These are phyloP conservation scores for Megalurothrips usitatus DNA, from an alignment of 2,888 invertebrate genomes.

Conservation along the genomic window DNA sequence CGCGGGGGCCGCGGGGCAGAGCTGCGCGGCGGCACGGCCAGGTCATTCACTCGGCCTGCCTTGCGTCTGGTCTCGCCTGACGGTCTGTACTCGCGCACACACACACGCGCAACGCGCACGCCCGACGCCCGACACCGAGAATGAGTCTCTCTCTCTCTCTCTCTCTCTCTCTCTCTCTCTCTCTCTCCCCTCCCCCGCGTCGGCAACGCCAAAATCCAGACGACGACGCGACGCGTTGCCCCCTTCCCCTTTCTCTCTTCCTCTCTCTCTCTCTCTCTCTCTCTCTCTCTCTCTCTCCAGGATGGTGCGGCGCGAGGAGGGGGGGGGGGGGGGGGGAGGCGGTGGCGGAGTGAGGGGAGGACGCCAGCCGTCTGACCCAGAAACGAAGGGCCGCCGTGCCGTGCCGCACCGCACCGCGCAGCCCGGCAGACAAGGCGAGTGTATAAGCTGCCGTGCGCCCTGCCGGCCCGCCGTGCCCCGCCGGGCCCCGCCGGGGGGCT, in stretches of 20 bases:
- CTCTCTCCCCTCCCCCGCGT: too few relatives aligned
- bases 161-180: too few relatives aligned
- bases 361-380: conserved; percentile 23
- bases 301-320: neutral
- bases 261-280: neutral
- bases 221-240: neutral
- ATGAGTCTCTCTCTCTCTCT: too few relatives aligned
- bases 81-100: too few relatives aligned
- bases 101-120: too few relatives aligned
- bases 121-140: too few relatives aligned
- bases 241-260: neutral
- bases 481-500: neutral
- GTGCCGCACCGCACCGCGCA: neutral
- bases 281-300: neutral
- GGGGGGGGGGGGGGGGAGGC: neutral
- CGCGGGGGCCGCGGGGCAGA: too few relatives aligned
- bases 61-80: too few relatives aligned
- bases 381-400: neutral
- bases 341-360: neutral
- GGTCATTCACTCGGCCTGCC: too few relatives aligned
- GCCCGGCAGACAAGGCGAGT: neutral
- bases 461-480: neutral
- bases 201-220: neutral
- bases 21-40: too few relatives aligned
- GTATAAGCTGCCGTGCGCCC: neutral